Conservation (phyloP, 2,888 invertebrate genomes). For the Tuta absoluta region DNA sequence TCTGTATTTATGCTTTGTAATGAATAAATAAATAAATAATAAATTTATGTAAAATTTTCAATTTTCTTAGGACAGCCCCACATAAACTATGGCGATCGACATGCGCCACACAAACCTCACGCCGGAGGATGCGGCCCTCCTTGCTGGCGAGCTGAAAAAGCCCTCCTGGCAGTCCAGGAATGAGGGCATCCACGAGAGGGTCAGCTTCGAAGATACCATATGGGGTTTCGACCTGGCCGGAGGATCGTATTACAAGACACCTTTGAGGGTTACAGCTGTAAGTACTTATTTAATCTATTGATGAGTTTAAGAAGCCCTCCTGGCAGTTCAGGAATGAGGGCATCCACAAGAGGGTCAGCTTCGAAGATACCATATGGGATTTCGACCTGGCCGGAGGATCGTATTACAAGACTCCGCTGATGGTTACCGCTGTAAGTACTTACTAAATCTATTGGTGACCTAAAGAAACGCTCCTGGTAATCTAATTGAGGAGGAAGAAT, state of each 20-base stretch:
- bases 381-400: slow-evolving; percentile 51
- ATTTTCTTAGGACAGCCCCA: too few relatives aligned
- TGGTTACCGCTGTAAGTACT: slow-evolving; percentile 44
- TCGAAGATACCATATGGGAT: slow-evolving; percentile 56
- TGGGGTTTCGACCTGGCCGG: slow-evolving; percentile 56
- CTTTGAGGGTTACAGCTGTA: slow-evolving; percentile 49
- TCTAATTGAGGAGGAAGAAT: slow-evolving; percentile 46
- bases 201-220: slow-evolving; percentile 53
- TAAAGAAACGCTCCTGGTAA: slow-evolving; percentile 46
- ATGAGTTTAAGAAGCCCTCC: slow-evolving; percentile 39
- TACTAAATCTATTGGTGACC: too few relatives aligned
- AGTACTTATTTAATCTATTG: too few relatives aligned
- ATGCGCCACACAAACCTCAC: not conserved
- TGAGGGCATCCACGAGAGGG: slow-evolving; percentile 52
- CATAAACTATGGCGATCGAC: too few relatives aligned
- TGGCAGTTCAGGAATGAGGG: slow-evolving; percentile 39
- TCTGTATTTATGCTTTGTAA: too few relatives aligned
- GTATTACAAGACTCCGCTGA: slow-evolving; percentile 47
- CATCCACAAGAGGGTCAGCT: slow-evolving; percentile 38
- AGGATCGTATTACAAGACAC: slow-evolving; percentile 47
- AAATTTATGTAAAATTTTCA: too few relatives aligned
- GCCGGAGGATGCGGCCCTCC: not conserved
- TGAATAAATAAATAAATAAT: too few relatives aligned
- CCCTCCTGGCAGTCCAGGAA: slow-evolving; percentile 51
- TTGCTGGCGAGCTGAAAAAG: slow-evolving; percentile 33